Base-by-base conservation (phyloP, 2,888 invertebrate species). In the Polyploca ridens region DNA sequence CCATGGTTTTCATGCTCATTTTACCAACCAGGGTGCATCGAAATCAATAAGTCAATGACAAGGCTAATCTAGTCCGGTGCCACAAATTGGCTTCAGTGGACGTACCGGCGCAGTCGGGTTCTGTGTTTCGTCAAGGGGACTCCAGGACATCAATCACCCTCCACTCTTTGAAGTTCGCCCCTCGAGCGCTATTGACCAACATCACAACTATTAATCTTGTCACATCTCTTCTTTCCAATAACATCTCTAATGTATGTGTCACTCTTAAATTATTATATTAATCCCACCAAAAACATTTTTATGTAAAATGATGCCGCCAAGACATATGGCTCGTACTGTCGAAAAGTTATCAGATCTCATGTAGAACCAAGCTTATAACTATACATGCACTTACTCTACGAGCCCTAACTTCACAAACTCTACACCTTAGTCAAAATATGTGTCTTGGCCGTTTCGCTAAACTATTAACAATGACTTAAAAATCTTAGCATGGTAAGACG, bases 171-270 rank as follows among this genome's bases (percentile, higher is more conserved):
- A 91, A 86, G 88, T 88, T 81, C 74, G 78, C 82, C 83, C 80
- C 79, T 77, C 75, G 68, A 74, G 78, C 69, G 76, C 71, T 80
- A 76, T 79, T 86, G 86, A 84, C 85, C 88, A 81, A 81, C 75
- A 78, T 72, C 69, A 72, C 72, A 70, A 81, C 82, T 83, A 89
- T 91, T 84, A 86, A 89, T 90, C 91, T 89, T 90, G 90, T 89
- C 90, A 86, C 78, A 76, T 84, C 84, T 82, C 81, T 75, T 81
- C 76, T 82, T 84, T 75, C 82, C 78, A 83, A 83, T 76, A 77
- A 79, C 81, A 72, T 80, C 73, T 82, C 79, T 68, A 71, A 76
- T 85, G 84, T 83, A 76, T 85, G 27, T 27, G 27, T 27, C 2
- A 27, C 27, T 1, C 27, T 27, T 27, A 27, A 27, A 27, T 27